These are phyloP conservation scores for Gracilinanus agilis DNA, from an alignment of 2,113 vertebrate species.

Conservation along the genomic window DNA sequence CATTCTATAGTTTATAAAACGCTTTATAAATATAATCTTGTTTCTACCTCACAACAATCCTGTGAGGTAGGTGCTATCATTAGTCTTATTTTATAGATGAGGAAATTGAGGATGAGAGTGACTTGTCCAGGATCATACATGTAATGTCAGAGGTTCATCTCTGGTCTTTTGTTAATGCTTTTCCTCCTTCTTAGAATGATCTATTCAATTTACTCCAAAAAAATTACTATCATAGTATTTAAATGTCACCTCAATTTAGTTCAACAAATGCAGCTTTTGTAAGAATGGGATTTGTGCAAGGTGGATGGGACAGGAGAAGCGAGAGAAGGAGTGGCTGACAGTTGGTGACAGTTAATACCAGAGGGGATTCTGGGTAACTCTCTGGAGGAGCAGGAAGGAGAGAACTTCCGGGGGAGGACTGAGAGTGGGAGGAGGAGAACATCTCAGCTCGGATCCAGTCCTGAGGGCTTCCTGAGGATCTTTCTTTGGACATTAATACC, in stretches of 20 bases:
- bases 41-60: background rate
- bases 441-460: no score
- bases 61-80: background rate
- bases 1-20: background rate
- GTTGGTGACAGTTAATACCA: no score
- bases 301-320: no score
- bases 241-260: background rate
- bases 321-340: no score
- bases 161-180: no score
- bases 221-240: background rate
- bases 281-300: no score
- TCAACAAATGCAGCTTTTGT: background rate
- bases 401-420: no score
- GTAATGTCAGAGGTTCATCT: background rate
- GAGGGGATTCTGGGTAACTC: no score
- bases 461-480: no score
- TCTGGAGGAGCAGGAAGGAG: no score
- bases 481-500: no score
- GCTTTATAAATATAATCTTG: background rate
- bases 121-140: background rate
- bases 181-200: background rate
- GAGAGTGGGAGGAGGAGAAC: no score
- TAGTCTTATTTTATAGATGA: background rate
- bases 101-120: background rate
- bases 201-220: background rate